These are phyloP conservation scores for Stegana nigrithorax DNA, from an alignment of 2,888 invertebrate genomes.

Conservation along the genomic window DNA sequence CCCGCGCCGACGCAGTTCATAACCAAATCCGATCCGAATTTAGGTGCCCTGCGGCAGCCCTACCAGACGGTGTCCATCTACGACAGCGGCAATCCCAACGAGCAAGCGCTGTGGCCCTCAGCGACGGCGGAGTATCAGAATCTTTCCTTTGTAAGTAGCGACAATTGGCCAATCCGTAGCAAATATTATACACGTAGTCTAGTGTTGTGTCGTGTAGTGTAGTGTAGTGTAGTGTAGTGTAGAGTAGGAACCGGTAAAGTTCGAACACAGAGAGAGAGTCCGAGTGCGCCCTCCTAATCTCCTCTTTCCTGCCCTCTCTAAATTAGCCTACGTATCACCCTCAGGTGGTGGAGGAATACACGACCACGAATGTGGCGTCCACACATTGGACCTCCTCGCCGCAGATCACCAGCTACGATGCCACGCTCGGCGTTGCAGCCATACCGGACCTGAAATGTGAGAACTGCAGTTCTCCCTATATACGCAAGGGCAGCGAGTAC, in stretches of 20 bases:
- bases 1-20: conserved; percentile 57
- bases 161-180: too few species aligned
- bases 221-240: too few species aligned
- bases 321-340: conserved; percentile 62
- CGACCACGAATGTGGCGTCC: conserved; percentile 49
- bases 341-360: conserved; percentile 65
- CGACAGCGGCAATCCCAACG: conserved; percentile 53
- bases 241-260: too few species aligned
- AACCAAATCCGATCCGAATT: conserved; percentile 63
- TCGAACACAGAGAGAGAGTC: too few species aligned
- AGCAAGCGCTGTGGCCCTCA: conserved; percentile 54
- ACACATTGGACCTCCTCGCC: conserved; percentile 48
- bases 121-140: conserved; percentile 55
- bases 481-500: conserved; percentile 56
- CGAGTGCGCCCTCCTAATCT: too few species aligned
- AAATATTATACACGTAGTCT: too few species aligned
- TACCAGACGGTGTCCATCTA: conserved; percentile 56
- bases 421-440: conserved; percentile 30
- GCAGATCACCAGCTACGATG: conserved; percentile 40
- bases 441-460: conserved; percentile 58
- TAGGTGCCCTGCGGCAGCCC: conserved; percentile 61
- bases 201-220: too few species aligned
- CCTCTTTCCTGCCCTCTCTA: too few species aligned
- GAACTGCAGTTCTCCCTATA: conserved; percentile 48
- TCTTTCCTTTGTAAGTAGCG: conserved; percentile 60